phyloP scores from a whole-genome alignment of 2,888 invertebrate species.

The Cephus spinipes region DNA sequence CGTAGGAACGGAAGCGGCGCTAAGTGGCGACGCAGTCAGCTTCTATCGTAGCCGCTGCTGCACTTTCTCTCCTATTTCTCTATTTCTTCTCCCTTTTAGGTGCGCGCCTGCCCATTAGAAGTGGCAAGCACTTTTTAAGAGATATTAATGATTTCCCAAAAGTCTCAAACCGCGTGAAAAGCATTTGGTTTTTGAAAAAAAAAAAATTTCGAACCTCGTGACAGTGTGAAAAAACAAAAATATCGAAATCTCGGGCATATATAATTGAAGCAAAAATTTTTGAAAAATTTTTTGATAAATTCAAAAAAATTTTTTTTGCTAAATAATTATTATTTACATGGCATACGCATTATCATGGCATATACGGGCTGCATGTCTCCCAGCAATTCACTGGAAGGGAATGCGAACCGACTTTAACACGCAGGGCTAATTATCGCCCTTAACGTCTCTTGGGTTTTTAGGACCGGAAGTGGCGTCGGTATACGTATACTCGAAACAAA shows the following conservation, averaged over 20 bases:
- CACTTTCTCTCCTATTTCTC: constrained; percentile 10
- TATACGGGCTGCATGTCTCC: background rate
- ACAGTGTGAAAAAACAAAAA: background rate
- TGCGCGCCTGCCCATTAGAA: background rate
- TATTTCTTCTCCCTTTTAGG: background rate
- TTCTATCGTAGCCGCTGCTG: constrained; percentile 15
- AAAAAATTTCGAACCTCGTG: background rate
- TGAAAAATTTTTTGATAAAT: background rate
- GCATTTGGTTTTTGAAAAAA: background rate
- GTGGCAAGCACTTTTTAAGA: constrained; percentile 29
- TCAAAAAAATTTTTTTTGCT: background rate
- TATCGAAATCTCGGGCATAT: background rate
- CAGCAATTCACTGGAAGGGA: background rate
- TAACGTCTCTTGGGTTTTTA: constrained; percentile 30
- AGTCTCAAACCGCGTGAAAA: constrained; percentile 35
- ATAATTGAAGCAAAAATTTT: background rate
- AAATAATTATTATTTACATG: background rate
- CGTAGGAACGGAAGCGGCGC: constrained; percentile 49
- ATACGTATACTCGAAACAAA: constrained; percentile 45
- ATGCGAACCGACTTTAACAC: constrained; percentile 9
- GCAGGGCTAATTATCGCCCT: constrained; percentile 22
- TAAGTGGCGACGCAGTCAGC: constrained; percentile 50
- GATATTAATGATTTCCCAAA: constrained; percentile 60
- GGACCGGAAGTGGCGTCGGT: constrained; percentile 47
- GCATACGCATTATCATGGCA: background rate